These are phyloP conservation scores for Pseudoatta argentina DNA, from an alignment of 1,140 invertebrate genomes.

Conservation along the genomic window DNA sequence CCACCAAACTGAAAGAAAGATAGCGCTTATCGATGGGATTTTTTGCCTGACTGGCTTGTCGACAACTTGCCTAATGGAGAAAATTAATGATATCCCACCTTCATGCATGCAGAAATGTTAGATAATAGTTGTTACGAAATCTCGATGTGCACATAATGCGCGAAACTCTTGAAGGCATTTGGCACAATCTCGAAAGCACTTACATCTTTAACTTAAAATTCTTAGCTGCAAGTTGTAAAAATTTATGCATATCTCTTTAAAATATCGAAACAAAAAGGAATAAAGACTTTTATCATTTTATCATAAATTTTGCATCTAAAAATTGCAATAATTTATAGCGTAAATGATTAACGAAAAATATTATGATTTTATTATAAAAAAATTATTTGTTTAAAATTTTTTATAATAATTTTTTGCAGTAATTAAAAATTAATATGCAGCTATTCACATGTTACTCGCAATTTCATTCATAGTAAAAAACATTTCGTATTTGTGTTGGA, in stretches of 20 bases:
- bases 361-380: not conserved
- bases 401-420: not conserved
- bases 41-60: constrained; percentile 13
- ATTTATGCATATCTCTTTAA: not conserved
- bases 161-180: constrained; percentile 8
- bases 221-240: not conserved
- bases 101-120: not conserved
- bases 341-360: not conserved
- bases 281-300: not conserved
- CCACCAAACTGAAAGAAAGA: constrained; percentile 25
- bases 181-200: not conserved
- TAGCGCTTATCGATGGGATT: constrained; percentile 33
- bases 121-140: constrained; percentile 23
- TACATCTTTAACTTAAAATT: not conserved
- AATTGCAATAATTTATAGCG: not conserved
- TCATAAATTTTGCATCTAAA: not conserved
- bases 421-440: not conserved
- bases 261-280: not conserved
- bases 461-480: not conserved
- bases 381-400: not conserved
- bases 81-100: constrained; percentile 27
- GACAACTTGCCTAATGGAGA: constrained; percentile 16
- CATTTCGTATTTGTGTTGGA: too few relatives aligned
- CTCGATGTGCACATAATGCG: not conserved
- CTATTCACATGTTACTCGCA: not conserved